Percentiles rank a stretch among this genome's conserved stretches.
Conservation (phyloP, 2,797 vertebrate species). For the Gallirallus australis region DNA sequence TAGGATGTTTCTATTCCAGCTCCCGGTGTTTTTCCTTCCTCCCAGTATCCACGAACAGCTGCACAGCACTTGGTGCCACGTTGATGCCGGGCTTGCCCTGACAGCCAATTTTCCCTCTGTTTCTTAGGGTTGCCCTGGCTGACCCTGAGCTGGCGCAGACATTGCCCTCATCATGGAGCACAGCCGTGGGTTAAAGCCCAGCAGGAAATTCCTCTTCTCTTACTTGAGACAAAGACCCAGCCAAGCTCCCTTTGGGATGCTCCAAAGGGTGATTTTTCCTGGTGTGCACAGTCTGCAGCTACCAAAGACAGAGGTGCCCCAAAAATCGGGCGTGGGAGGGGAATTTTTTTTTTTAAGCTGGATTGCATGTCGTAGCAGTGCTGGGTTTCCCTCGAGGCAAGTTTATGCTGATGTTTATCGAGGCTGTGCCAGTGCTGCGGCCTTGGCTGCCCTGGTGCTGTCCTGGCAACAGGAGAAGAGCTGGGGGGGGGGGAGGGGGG, state of each 20-base stretch:
- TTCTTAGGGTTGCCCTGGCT: neutral
- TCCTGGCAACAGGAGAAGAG: neutral
- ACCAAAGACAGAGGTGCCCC: neutral
- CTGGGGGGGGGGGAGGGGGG: neutral
- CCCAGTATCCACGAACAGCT: neutral
- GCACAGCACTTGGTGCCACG: neutral
- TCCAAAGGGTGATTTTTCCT: neutral
- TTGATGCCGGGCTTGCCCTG: rapidly evolving
- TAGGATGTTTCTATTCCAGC: neutral
- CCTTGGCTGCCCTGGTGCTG: neutral
- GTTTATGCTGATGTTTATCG: neutral
- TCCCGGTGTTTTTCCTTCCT: neutral
- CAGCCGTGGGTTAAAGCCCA: neutral
- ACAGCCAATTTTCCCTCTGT: neutral
- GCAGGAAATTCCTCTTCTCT: neutral
- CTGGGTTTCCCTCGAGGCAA: neutral
- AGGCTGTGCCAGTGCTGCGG: neutral
- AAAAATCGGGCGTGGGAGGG: too few relatives aligned
- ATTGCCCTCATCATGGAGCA: neutral
- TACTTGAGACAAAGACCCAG: neutral
- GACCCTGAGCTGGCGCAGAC: neutral
- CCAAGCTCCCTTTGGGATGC: neutral
- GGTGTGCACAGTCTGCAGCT: neutral
- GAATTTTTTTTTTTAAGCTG: neutral
- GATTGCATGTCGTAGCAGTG: rapidly evolving